phyloP scores from a whole-genome alignment of 2,888 invertebrate genomes.

The Mongoloraphidia duomilia region DNA sequence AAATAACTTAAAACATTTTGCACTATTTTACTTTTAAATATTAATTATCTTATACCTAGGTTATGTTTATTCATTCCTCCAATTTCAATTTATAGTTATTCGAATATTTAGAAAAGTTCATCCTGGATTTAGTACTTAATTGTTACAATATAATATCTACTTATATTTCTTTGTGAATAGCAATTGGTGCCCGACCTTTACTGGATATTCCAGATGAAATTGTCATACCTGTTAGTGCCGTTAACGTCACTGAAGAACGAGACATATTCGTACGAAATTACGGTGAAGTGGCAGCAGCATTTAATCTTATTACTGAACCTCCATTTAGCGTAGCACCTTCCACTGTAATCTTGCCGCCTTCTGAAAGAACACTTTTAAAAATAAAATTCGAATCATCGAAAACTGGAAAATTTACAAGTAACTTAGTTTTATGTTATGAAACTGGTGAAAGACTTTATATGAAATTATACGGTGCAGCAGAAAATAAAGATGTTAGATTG shows the following conservation, averaged over 20 bases:
- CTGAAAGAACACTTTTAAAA: constrained; percentile 33
- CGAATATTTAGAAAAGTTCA: background rate
- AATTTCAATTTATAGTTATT: too few relatives aligned
- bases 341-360: constrained; percentile 34
- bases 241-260: constrained; percentile 34
- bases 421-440: constrained; percentile 27
- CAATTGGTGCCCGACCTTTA: constrained; percentile 39
- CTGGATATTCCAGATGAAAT: constrained; percentile 44
- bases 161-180: constrained; percentile 24
- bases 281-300: constrained; percentile 34
- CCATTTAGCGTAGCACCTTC: constrained; percentile 39
- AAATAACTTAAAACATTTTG: too few relatives aligned
- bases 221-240: constrained; percentile 33
- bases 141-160: too few relatives aligned
- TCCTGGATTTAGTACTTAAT: too few relatives aligned
- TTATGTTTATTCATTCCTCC: too few relatives aligned
- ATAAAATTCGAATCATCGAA: constrained; percentile 36
- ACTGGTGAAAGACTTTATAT: constrained; percentile 37
- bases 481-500: constrained; percentile 34
- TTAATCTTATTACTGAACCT: constrained; percentile 28
- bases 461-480: constrained; percentile 30
- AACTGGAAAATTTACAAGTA: constrained; percentile 29
- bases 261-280: constrained; percentile 39
- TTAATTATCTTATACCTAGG: too few relatives aligned
- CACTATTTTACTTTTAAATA: too few relatives aligned